Conservation (phyloP, 2,797 vertebrate species). For the Coracias cyanogaster region DNA sequence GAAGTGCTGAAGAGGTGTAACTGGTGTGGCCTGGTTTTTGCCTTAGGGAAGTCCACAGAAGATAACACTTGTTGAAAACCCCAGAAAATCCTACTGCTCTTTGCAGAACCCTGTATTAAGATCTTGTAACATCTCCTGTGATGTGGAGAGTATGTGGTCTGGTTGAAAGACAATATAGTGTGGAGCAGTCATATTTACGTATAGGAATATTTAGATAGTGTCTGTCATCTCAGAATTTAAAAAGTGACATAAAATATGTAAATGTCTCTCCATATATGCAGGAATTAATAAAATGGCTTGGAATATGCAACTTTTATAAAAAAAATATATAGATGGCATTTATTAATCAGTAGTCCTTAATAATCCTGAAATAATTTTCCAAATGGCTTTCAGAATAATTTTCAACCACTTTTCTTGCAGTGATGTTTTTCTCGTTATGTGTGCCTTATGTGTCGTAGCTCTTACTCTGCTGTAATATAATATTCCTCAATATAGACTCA, state of each 20-base stretch:
- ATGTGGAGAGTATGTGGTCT: not conserved
- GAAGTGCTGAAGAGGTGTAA: not conserved
- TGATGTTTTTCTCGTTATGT: not conserved
- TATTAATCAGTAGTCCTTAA: not conserved
- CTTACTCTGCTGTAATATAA: not conserved
- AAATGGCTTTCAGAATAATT: not conserved
- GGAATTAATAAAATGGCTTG: not conserved
- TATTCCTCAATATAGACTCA: not conserved
- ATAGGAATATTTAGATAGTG: not conserved
- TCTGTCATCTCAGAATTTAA: not conserved
- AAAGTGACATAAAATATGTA: not conserved
- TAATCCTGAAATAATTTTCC: not conserved
- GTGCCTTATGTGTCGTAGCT: not conserved
- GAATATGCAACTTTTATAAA: not conserved
- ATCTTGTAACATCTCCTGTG: not conserved
- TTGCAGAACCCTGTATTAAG: not conserved
- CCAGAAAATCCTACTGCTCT: not conserved
- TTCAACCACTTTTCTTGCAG: not conserved
- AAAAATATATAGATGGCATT: not conserved
- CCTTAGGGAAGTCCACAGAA: not conserved
- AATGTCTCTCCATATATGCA: not conserved
- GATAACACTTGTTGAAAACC: accelerated
- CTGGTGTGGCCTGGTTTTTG: not conserved
- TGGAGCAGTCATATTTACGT: not conserved
- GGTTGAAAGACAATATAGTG: not conserved